Evolutionary conservation across 2,888 invertebrate genomes (phyloP).

Genomic region (Octonoba sinensis): DNA sequence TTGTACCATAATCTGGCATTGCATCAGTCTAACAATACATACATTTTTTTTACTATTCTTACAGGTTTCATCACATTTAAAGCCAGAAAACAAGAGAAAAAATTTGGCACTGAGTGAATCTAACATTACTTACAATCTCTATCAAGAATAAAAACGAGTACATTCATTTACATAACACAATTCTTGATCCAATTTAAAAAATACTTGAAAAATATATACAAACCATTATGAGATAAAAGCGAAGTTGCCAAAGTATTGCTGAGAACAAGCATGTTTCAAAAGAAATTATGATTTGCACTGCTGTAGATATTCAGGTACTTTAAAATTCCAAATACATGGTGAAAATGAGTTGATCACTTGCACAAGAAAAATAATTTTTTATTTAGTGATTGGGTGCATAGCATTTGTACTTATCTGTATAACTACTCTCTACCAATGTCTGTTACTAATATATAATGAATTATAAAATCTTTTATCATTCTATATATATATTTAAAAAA

Average conservation of each 20-base stretch:
- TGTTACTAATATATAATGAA: no score
- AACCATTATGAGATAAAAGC: constrained; percentile 2
- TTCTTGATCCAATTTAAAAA: constrained; percentile 1
- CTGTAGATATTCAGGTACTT: constrained; percentile 13
- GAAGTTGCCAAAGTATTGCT: background rate
- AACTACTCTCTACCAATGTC: no score
- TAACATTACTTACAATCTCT: constrained; percentile 10
- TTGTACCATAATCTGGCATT: background rate
- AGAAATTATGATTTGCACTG: constrained; percentile 8
- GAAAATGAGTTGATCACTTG: no score
- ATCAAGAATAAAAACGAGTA: constrained; percentile 23
- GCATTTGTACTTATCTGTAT: no score
- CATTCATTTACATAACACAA: constrained; percentile 2
- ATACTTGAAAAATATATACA: background rate
- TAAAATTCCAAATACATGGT: no score
- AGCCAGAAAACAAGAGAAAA: constrained; percentile 19
- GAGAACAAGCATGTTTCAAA: constrained; percentile 18
- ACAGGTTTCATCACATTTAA: no score
- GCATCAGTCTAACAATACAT: background rate
- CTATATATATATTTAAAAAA: no score
- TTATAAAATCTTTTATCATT: no score
- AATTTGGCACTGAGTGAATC: constrained; percentile 48
- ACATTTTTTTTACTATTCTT: no score
- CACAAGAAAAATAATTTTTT: no score
- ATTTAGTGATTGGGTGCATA: no score